A percentile compares a stretch with the other conserved stretches of the same genome.
These are phyloP conservation scores for Trachythela sp. DNA, from an alignment of 64 coral and sea anemone species.

Conservation along the genomic window DNA sequence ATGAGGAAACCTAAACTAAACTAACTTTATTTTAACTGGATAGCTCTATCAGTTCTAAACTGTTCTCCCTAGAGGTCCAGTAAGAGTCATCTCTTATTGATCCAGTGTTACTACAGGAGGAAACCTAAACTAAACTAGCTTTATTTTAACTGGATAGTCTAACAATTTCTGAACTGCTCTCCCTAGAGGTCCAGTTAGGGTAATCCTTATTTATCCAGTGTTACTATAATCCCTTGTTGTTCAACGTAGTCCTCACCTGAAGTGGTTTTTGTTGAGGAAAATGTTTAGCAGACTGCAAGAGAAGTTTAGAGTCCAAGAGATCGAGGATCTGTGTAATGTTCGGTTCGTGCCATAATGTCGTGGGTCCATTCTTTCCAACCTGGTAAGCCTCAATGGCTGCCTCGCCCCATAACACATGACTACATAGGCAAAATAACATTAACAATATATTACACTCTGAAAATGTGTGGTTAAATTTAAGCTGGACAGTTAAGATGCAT, in stretches of 20 bases:
- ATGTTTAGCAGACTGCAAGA: slow-evolving; percentile 9
- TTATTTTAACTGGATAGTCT: no score
- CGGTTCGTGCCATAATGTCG: not conserved
- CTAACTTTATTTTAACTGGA: no score
- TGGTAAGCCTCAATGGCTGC: not conserved
- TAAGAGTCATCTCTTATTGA: no score
- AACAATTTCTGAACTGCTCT: no score
- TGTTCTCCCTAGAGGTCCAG: no score
- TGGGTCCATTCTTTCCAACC: not conserved
- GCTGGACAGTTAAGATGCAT: not conserved
- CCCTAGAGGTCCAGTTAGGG: no score
- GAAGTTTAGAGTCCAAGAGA: not conserved
- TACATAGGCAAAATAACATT: not conserved
- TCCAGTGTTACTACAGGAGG: no score
- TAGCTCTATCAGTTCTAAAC: no score
- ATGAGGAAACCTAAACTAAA: no score
- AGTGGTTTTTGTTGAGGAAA: not conserved
- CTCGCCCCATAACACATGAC: not conserved
- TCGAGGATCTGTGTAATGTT: not conserved
- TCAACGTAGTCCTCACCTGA: not conserved
- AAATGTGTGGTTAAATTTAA: not conserved
- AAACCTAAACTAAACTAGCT: no score
- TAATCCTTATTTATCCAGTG: no score
- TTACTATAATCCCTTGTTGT: no score
- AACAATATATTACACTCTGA: not conserved